Evolutionary conservation across 2,888 invertebrate species (phyloP), one percentile per base, ranked within the genome.

Genomic region (Corbicula japonica): DNA sequence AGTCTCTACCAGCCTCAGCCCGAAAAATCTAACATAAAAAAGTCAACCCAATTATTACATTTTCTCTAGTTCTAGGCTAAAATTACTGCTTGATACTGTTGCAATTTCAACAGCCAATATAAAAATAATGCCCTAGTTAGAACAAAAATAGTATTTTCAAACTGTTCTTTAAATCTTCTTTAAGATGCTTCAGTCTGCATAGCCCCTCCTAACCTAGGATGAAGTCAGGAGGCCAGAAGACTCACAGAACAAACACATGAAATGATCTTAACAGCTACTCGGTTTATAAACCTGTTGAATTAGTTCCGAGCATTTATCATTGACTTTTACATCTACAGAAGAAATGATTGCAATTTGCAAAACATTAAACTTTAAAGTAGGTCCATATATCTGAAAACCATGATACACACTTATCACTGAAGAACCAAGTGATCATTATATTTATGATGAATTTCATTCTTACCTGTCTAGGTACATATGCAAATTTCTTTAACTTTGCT

Each of bases 1-100:
- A 96, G 0, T 98, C 97, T 76, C 96, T 95, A 1, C 99, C 99
- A 94, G 98, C 98, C 38, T 96, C 95, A 0, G 81, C 85, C n/a
- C n/a, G n/a, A n/a, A n/a, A n/a, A n/a, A n/a, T n/a, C n/a, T n/a
- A n/a, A n/a, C 15, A 48, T 8, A 3, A 4, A 48, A n/a, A 38
- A 15, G 8, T 38, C 18, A 38, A 38, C 18, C 8, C 18, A 15
- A 38, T 12, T 38, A 38, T 12, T 38, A 15, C 10, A 15, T 8
- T 12, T 12, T 38, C 41, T 38, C 8, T 38, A 38, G 41, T 8
- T 38, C 8, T 38, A 15, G 41, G 41, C 10, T 38, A 8, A 38
- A 12, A 38, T 18, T 38, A 12, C 41, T 12, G 41, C 8, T 18
- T 12, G 41, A n/a, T n/a, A n/a, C n/a, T n/a, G n/a, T n/a, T n/a